Evolutionary conservation across 2,888 invertebrate species (phyloP).

Genomic region (Coecobrya sp.): DNA sequence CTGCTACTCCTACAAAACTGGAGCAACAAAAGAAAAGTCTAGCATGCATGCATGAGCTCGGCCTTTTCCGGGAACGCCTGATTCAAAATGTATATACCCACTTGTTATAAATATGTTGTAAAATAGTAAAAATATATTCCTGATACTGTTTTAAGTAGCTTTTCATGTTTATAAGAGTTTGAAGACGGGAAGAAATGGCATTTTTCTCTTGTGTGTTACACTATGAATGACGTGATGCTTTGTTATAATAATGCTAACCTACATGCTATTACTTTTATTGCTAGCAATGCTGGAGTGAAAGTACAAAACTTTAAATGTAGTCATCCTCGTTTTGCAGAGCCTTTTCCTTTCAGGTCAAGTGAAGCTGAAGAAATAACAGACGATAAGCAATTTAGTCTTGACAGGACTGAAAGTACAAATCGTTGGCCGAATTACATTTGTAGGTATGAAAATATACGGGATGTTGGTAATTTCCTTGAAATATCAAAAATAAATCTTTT

Average conservation of each 20-base stretch:
- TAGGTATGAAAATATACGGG: not conserved
- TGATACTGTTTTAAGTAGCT: not conserved
- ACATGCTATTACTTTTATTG: not conserved
- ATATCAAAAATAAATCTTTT: not conserved
- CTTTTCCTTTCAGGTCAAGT: slow-evolving; percentile 19
- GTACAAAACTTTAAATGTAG: slow-evolving; percentile 35
- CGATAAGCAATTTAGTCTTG: slow-evolving; percentile 8
- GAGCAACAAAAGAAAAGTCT: slow-evolving; percentile 47
- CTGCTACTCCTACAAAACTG: slow-evolving; percentile 6
- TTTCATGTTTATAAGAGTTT: not conserved
- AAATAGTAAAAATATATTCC: not conserved
- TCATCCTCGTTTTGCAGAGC: slow-evolving; percentile 26
- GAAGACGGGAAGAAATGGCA: not conserved
- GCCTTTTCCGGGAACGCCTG: slow-evolving; percentile 53
- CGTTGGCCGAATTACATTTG: not conserved
- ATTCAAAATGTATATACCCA: slow-evolving; percentile 5
- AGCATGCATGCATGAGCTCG: slow-evolving; percentile 13
- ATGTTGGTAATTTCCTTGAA: not conserved
- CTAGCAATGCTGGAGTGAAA: not conserved
- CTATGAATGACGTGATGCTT: not conserved
- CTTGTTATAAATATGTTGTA: not conserved
- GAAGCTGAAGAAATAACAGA: slow-evolving; percentile 20
- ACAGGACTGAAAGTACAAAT: not conserved
- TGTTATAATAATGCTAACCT: not conserved
- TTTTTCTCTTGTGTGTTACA: not conserved